Base-by-base conservation (phyloP, 2,113 vertebrate genomes). In the Ochotona princeps region DNA sequence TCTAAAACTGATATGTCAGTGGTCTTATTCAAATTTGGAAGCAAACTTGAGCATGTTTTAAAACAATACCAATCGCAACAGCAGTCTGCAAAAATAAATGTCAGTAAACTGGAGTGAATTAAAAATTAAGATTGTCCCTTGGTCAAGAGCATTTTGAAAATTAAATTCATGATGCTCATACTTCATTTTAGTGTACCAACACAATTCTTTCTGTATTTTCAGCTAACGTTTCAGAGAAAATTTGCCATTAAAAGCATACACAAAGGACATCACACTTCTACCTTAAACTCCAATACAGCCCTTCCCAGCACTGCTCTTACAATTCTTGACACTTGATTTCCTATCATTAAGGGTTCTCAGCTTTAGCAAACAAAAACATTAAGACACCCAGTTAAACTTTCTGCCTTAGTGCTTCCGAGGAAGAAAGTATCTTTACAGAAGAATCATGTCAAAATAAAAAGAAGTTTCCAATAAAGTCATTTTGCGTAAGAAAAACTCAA, bases 171-270 rank as follows among this genome's bases (percentile, higher is more conserved):
- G 9, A 47, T 89, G 20, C 51, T 21, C 89, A 80, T 81, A 30
- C 25, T 66, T 70, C 60, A 73, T 87, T 95, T 80, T 78, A 91
- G 83, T 30, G 67, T 28, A 80, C 57, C 78, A 74, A 32, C 73
- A 74, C 73, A 74, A 32, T n/a, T 88, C 83, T 83, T 63, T 51
- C 49, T 49, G 38, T 70, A 72, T 93, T 95, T 70, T 65, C 63
- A 70, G 47, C 44, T 61, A 81, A 70, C 54, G 54, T n/a, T 47
- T 79, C 32, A 10, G n/a, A 51, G 28, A 65, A 90, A 67, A 83
- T 47, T 78, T 85, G 44, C 20, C 17, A 74, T 35, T 86, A 81
- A 86, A 69, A 91, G 87, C 38, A n/a, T 69, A 72, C 32, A 60
- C 30, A 73, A 72, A 47, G 15, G 47, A 12, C 32, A 17, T 44